A percentile compares a stretch with the other conserved stretches of the same genome.
phyloP scores from a whole-genome alignment of 2,797 vertebrate genomes.

The Potorous gilbertii region DNA sequence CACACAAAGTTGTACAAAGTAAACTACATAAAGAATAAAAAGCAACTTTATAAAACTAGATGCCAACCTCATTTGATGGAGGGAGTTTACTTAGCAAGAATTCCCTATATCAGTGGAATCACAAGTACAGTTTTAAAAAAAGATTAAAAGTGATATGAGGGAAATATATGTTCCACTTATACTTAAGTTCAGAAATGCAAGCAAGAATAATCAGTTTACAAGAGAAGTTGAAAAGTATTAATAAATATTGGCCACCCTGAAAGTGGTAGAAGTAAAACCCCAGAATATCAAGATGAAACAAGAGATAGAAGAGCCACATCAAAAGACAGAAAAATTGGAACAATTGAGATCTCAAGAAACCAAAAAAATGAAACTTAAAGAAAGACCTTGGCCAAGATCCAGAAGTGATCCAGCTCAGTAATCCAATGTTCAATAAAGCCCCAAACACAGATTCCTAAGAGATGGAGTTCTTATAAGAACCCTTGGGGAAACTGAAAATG shows the following conservation, averaged over 20 bases:
- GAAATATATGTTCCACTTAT: neutral
- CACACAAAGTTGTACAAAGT: neutral
- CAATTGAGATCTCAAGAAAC: no score
- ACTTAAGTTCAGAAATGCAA: neutral
- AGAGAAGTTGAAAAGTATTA: neutral
- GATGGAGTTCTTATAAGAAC: neutral
- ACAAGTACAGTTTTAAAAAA: no score
- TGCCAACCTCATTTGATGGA: neutral
- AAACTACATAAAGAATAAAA: neutral
- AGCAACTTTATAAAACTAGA: neutral
- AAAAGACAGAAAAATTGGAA: neutral
- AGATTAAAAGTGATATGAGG: no score
- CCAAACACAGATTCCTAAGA: neutral
- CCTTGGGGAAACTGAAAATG: neutral
- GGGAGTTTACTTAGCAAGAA: neutral
- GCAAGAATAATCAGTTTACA: neutral
- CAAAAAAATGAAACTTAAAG: neutral
- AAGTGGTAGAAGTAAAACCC: neutral
- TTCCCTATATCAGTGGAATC: neutral
- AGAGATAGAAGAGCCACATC: neutral
- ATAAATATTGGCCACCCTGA: neutral
- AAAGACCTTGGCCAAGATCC: neutral
- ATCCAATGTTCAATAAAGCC: neutral
- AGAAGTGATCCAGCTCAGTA: neutral
- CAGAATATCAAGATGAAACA: neutral